phyloP scores from a whole-genome alignment of 2,113 vertebrate species.

The Athene noctua region DNA sequence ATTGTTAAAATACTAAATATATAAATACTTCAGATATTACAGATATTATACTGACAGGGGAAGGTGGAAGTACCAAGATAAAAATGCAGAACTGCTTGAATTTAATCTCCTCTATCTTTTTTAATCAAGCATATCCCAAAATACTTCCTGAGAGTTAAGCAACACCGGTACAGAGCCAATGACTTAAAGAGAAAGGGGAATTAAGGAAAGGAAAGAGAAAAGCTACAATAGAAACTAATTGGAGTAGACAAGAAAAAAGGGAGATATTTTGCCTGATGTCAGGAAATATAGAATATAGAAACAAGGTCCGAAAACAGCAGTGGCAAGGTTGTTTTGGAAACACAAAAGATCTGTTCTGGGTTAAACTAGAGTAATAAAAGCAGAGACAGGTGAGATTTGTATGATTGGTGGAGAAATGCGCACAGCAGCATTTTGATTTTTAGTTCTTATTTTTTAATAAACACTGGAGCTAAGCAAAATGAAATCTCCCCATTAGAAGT shows the following conservation, averaged over 20 bases:
- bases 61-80: not conserved
- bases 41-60: not conserved
- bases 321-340: not conserved
- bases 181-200: not conserved
- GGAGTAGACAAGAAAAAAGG: not conserved
- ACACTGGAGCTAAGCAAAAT: not conserved
- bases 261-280: not conserved
- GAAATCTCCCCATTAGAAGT: not conserved
- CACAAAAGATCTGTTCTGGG: not conserved
- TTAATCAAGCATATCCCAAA: not conserved
- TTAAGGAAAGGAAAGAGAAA: not conserved
- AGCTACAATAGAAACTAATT: not conserved
- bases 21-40: not conserved
- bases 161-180: not conserved
- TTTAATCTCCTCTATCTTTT: slow-evolving; percentile 26
- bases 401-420: not conserved
- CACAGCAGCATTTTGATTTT: not conserved
- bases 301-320: not conserved
- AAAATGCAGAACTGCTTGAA: not conserved
- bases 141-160: not conserved
- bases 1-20: not conserved
- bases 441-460: not conserved
- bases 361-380: not conserved
- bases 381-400: not conserved
- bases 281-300: not conserved